Evolutionary conservation across 1,140 invertebrate genomes (phyloP), one percentile per base, ranked within the genome.

Genomic region (Cheumatopsyche charites): DNA sequence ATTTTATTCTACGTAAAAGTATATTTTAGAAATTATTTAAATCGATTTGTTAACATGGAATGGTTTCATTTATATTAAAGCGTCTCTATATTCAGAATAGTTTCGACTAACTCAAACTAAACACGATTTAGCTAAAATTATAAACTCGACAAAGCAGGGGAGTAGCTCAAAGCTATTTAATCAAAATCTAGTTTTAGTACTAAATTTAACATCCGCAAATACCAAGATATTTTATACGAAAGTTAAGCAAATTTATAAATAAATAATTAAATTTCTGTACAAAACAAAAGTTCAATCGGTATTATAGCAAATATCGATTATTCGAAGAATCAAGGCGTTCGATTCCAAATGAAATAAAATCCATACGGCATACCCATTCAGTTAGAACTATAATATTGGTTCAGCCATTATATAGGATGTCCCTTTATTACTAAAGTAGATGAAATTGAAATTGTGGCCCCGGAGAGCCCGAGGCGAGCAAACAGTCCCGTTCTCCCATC

Each of bases 401-500:
- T 68, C 41, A 68, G 49, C 66, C 66, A 68, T 68, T 68, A 68
- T 68, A 43, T 68, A 43, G 47, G 66, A 68, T 68, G 66, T 68
- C 66, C 66, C 66, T 68, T 68, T 68, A 68, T 68, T 68, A 68
- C 66, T 68, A 68, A 68, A 68, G 66, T 68, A 68, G 66, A 68
- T 68, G 66, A 68, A 68, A 68, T 68, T 68, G 66, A 68, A 68
- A 68, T 68, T 68, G 66, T 68, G 47, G 42, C 15, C 41, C 26
- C 42, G 25, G 36, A 41, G 66, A 68, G 66, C 66, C 66, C 15
- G 66, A 36, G 66, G 66, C 66, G 49, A 68, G 47, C 47, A 68
- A 68, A 68, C 66, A 67, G 11, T 36, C 66, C 29, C 23, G 29
- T 36, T 36, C 29, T 36, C 29, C 29, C 29, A 36, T 36, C 29